These are phyloP conservation scores for Trinectes maculatus DNA, from an alignment of 2,113 vertebrate species.

Conservation along the genomic window DNA sequence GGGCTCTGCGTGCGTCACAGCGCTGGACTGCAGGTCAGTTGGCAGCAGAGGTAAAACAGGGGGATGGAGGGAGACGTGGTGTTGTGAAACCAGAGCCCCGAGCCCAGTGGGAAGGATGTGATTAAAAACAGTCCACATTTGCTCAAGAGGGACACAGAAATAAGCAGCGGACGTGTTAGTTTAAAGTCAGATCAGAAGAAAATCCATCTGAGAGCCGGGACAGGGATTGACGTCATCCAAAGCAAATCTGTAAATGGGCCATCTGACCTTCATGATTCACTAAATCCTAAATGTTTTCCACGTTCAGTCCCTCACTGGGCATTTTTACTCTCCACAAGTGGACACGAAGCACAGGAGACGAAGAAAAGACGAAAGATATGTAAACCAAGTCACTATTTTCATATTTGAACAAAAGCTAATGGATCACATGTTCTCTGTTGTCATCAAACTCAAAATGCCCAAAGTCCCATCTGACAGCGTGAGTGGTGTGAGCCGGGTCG, in stretches of 20 bases:
- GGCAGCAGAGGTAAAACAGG: slow-evolving; percentile 46
- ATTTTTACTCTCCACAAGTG: background rate
- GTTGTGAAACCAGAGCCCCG: background rate
- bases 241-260: background rate
- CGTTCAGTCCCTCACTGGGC: background rate
- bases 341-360: background rate
- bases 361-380: too few relatives aligned
- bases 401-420: background rate
- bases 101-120: slow-evolving; percentile 23
- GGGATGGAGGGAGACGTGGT: slow-evolving; percentile 13
- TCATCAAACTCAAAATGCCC: background rate
- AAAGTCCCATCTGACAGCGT: background rate
- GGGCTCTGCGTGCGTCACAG: slow-evolving; percentile 42
- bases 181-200: slow-evolving; percentile 9
- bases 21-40: slow-evolving; percentile 7
- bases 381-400: background rate
- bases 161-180: background rate
- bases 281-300: background rate
- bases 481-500: background rate
- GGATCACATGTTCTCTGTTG: too few relatives aligned
- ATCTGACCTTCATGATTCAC: background rate
- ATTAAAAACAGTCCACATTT: background rate
- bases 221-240: background rate
- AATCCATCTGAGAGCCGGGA: background rate
- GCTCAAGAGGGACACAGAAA: background rate